These are phyloP conservation scores for Eilema caniola DNA, from an alignment of 2,888 invertebrate species.

Conservation along the genomic window DNA sequence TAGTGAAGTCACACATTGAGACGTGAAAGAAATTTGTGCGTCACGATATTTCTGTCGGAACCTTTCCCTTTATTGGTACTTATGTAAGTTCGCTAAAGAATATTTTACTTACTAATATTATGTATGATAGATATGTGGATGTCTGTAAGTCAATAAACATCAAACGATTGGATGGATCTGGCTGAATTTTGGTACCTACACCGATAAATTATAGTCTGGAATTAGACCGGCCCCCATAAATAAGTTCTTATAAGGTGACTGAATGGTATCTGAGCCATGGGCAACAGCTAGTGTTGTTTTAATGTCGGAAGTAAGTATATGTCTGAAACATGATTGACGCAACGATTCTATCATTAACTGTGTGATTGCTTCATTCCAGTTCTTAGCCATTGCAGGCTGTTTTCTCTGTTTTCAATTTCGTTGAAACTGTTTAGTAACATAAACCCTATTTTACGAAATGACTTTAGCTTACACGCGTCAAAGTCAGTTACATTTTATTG, in stretches of 20 bases:
- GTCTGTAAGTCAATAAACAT: too few species aligned
- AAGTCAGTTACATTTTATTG: not conserved
- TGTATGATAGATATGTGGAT: conserved; percentile 4
- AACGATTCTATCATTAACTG: conserved; percentile 35
- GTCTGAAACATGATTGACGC: conserved; percentile 34
- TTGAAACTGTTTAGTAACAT: not conserved
- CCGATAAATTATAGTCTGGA: too few species aligned
- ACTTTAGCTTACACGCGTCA: not conserved
- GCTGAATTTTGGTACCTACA: too few species aligned
- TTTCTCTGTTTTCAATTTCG: conserved; percentile 1
- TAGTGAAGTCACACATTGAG: conserved; percentile 36
- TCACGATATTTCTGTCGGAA: conserved; percentile 45
- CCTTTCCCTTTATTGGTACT: conserved; percentile 35
- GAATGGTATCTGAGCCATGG: too few species aligned
- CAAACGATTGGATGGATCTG: too few species aligned
- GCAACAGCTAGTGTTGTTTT: conserved; percentile 24
- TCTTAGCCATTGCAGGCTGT: conserved; percentile 17
- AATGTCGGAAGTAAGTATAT: conserved; percentile 44
- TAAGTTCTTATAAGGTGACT: too few species aligned
- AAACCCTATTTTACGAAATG: not conserved
- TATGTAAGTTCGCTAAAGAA: conserved; percentile 23
- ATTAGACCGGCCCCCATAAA: too few species aligned
- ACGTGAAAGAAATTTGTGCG: conserved; percentile 69
- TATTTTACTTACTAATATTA: too few species aligned
- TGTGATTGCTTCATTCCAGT: conserved; percentile 41